Evolutionary conservation across 2,888 invertebrate genomes (phyloP).

Genomic region (Noctua comes): DNA sequence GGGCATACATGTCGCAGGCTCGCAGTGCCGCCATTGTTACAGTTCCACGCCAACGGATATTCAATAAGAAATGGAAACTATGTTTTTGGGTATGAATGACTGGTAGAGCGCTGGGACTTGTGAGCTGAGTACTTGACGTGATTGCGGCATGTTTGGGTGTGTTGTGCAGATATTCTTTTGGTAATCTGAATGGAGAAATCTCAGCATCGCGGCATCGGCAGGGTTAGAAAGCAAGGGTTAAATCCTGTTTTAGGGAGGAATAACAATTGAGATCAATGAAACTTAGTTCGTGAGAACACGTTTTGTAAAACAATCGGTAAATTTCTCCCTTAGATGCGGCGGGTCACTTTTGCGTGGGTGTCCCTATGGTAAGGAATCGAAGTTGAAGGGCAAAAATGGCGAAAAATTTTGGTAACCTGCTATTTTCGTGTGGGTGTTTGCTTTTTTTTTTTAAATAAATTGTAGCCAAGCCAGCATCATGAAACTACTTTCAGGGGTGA

Average conservation of each 20-base stretch:
- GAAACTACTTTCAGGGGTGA: background rate
- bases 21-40: slow-evolving; percentile 49
- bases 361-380: background rate
- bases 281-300: background rate
- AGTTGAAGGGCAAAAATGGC: background rate
- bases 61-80: slow-evolving; percentile 60
- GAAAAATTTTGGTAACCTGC: too few species aligned
- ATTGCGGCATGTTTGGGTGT: background rate
- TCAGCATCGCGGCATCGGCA: too few species aligned
- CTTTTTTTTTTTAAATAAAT: background rate
- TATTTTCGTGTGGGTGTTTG: background rate
- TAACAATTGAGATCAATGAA: background rate
- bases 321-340: background rate
- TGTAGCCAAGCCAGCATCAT: background rate
- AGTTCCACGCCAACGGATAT: slow-evolving; percentile 49
- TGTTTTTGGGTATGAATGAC: slow-evolving; percentile 24
- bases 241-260: background rate
- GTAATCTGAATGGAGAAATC: background rate
- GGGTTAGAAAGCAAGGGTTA: background rate
- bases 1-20: slow-evolving; percentile 58
- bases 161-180: background rate
- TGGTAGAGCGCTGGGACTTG: slow-evolving; percentile 31
- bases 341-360: background rate
- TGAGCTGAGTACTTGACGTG: background rate
- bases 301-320: background rate